Percentiles rank a stretch among this genome's conserved stretches.
Evolutionary conservation across 1,140 invertebrate species (phyloP).

Genomic region (Telenomus remus): DNA sequence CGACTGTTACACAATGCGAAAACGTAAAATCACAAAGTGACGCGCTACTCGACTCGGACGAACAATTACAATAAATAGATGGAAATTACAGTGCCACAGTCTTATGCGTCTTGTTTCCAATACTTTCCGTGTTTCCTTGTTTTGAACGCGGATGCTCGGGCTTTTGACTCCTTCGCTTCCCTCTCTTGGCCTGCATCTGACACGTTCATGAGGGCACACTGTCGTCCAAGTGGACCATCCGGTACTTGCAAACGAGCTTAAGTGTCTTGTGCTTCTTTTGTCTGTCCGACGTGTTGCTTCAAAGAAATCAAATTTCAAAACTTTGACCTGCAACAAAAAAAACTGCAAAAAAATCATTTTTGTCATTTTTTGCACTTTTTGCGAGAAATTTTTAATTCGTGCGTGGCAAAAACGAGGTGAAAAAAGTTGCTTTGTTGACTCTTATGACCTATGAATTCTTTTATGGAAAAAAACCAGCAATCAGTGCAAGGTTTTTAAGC

Average conservation of each 20-base stretch:
- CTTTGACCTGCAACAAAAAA: too few species aligned
- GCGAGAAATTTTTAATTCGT: too few species aligned
- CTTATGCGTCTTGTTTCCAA: slow-evolving; percentile 14
- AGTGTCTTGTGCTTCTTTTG: slow-evolving; percentile 36
- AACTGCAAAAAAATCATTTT: too few species aligned
- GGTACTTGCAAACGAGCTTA: slow-evolving; percentile 50
- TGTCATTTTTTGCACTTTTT: too few species aligned
- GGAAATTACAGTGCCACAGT: slow-evolving; percentile 28
- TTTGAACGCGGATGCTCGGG: slow-evolving; percentile 25
- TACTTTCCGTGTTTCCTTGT: slow-evolving; percentile 35
- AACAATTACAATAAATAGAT: slow-evolving; percentile 48
- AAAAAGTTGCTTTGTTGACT: too few species aligned
- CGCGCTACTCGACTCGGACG: slow-evolving; percentile 16
- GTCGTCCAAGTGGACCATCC: slow-evolving; percentile 52
- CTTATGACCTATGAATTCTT: too few species aligned
- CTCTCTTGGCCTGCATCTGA: slow-evolving; percentile 36
- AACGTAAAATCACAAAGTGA: slow-evolving; percentile 38
- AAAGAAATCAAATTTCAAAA: too few species aligned
- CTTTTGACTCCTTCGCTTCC: slow-evolving; percentile 44
- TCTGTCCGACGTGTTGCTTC: background rate
- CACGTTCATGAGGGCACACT: slow-evolving; percentile 46
- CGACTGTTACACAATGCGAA: slow-evolving; percentile 54
- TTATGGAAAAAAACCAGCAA: too few species aligned
- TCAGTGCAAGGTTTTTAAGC: too few species aligned
- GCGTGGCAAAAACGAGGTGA: too few species aligned